A percentile compares a stretch with the other conserved stretches of the same genome.
These are phyloP conservation scores for Odontocolon sp. DNA, from an alignment of 2,888 invertebrate genomes.

Conservation along the genomic window DNA sequence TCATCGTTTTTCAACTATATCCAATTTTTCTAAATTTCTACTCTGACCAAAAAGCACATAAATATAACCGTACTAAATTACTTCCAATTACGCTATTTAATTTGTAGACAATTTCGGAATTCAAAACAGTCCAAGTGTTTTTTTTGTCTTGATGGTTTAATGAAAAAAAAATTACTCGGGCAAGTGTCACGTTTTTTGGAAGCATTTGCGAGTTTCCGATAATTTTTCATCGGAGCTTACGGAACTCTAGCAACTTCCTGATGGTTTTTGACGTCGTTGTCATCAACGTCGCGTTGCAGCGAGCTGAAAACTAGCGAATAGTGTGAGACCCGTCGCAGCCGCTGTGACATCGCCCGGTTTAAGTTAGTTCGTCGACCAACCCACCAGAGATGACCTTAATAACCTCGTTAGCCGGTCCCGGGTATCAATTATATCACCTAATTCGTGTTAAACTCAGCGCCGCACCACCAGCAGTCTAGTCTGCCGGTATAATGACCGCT, in stretches of 20 bases:
- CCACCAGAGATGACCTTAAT: constrained; percentile 72
- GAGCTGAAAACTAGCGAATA: constrained; percentile 3
- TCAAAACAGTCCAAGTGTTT: not conserved
- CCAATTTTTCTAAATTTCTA: no score
- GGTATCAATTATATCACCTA: constrained; percentile 76
- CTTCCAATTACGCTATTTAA: no score
- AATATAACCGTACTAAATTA: no score
- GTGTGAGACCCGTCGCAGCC: not conserved
- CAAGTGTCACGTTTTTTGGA: no score
- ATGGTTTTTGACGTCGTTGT: not conserved
- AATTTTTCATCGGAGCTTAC: not conserved
- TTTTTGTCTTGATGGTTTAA: no score
- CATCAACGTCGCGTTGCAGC: not conserved
- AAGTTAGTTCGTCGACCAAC: constrained; percentile 57
- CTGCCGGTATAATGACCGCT: constrained; percentile 45
- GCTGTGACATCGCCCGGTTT: constrained; percentile 15
- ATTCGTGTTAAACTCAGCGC: constrained; percentile 72
- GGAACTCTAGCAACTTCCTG: not conserved
- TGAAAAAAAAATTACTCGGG: no score
- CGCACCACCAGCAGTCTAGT: constrained; percentile 59
- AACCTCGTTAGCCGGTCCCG: constrained; percentile 74
- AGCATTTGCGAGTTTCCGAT: not conserved
- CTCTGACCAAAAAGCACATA: no score
- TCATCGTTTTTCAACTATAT: no score
- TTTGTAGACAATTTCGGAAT: no score